Percentiles rank a stretch among this genome's conserved stretches.
Evolutionary conservation across 2,888 invertebrate species (phyloP).

Genomic region (Baronia brevicornis): DNA sequence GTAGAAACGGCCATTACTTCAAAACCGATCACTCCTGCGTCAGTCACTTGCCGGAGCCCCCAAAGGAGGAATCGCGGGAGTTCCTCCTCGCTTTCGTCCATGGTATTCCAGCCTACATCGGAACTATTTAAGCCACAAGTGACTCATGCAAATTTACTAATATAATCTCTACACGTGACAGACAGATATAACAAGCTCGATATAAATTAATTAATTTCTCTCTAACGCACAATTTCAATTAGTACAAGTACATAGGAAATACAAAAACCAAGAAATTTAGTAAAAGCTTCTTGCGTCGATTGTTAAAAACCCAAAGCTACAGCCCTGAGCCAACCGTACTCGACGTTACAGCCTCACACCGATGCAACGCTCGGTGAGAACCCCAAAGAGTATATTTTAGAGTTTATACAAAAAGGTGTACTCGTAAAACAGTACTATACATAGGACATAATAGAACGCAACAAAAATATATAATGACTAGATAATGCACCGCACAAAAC

Average conservation of each 20-base stretch:
- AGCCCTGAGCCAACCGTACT: conserved; percentile 5
- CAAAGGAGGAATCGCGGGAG: too few species aligned
- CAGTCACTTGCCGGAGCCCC: conserved; percentile 12
- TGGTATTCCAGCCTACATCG: conserved; percentile 14
- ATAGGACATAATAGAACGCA: conserved; percentile 25
- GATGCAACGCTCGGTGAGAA: conserved; percentile 17
- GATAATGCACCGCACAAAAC: conserved; percentile 39
- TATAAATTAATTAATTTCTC: conserved; percentile 24
- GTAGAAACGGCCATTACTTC: not conserved
- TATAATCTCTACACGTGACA: conserved; percentile 21
- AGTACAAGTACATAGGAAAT: conserved; percentile 10
- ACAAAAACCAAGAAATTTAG: conserved; percentile 10
- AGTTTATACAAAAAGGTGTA: too few species aligned
- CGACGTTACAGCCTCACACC: conserved; percentile 14
- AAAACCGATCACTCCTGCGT: not conserved
- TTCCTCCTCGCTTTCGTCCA: conserved; percentile 13
- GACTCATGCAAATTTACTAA: conserved; percentile 28
- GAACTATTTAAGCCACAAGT: conserved; percentile 15
- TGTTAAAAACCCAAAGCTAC: conserved; percentile 11
- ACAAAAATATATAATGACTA: conserved; percentile 28
- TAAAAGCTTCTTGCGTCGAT: conserved; percentile 10
- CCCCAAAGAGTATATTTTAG: too few species aligned
- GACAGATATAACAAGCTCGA: conserved; percentile 21
- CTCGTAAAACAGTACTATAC: conserved; percentile 13
- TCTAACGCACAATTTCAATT: too few species aligned